Evolutionary conservation across 2,888 invertebrate species (phyloP), one percentile per base, ranked within the genome.

Genomic region (Loripinus fragilis): DNA sequence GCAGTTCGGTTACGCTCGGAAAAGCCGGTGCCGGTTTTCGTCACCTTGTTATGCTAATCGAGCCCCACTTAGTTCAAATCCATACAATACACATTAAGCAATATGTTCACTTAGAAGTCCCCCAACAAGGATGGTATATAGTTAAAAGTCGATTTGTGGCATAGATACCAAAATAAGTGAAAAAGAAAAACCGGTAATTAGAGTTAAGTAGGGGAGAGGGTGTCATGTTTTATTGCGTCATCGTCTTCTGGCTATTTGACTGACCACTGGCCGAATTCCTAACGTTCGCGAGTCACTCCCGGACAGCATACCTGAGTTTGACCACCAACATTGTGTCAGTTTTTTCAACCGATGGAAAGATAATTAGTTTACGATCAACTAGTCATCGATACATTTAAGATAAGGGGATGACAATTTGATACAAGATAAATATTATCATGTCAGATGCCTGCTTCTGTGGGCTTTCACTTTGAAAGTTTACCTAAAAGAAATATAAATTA

Each of bases 221-320:
- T 60, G 60, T 60, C 60, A 60, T 60, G 33, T 60, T 60, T 33
- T 60, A 20, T 60, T 60, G 23, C 67, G 45, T 41, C 38, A 67
- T 42, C 1, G 25, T 38, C 67, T 67, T n/a, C 67, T 10, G 67
- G 33, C 65, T 65, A 17, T 65, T 33, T 65, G 3, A 10, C 20
- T 67, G 67, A 41, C 67, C 67, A 41, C 30, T 45, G 67, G 67
- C 67, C 67, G 45, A 41, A 67, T 67, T 67, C 67, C 67, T 25
- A 41, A 5, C 38, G 41, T 67, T 38, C 67, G 45, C 67, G 67
- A 41, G 67, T 41, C 67, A 67, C 67, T 41, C 67, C 67, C 42
- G 33, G 17, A 30, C 60, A 20, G 60, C 60, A 60, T 60, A 60
- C 60, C 60, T 17, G 12, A 33, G 8, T 17, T 10, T 60, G 60